Conservation (phyloP, 1,140 invertebrate genomes). For the Penaeus vannamei region DNA sequence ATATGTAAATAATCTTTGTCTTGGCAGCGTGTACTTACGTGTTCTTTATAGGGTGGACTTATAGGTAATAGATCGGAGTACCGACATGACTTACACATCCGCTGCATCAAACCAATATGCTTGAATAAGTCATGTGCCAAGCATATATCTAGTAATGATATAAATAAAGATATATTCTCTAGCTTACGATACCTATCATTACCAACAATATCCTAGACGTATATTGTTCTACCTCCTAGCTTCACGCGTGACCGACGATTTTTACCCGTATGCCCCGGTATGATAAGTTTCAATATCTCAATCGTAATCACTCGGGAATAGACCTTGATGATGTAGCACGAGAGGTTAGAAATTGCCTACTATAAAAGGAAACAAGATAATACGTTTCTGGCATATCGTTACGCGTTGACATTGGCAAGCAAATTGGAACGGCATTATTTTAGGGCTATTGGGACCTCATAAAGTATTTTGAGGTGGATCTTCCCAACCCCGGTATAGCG, state of each 20-base stretch:
- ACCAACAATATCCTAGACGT: conserved; percentile 14
- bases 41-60: no score
- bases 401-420: conserved; percentile 7
- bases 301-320: conserved; percentile 51
- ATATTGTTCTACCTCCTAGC: conserved; percentile 20
- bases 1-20: no score
- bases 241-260: conserved; percentile 28
- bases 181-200: conserved; percentile 45
- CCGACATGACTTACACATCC: background rate
- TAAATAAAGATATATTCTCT: conserved; percentile 26
- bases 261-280: conserved; percentile 30
- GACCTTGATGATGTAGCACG: conserved; percentile 43
- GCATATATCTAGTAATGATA: conserved; percentile 43
- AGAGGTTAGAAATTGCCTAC: background rate
- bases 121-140: conserved; percentile 56
- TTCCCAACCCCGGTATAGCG: no score
- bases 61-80: no score
- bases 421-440: conserved; percentile 14
- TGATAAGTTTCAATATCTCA: conserved; percentile 16
- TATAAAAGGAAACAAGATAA: conserved; percentile 46
- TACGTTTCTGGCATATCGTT: conserved; percentile 18
- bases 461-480: background rate
- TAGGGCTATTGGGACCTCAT: conserved; percentile 5
- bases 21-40: no score
- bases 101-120: conserved; percentile 12